Percentiles rank a stretch among this genome's conserved stretches.
These are phyloP conservation scores for Calycopis cecrops DNA, from an alignment of 1,140 invertebrate species.

Conservation along the genomic window DNA sequence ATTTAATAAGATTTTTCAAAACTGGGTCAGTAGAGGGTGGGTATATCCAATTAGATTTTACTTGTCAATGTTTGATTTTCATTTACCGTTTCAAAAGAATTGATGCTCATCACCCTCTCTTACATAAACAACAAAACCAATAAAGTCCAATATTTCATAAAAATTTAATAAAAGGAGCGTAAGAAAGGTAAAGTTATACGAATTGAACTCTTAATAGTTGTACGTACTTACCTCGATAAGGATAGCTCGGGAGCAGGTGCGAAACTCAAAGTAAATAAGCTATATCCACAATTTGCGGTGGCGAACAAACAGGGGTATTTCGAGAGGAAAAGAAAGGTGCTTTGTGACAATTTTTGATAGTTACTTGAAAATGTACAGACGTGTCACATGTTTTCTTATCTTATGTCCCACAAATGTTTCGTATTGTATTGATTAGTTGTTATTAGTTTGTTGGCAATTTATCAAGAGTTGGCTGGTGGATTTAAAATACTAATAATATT, in stretches of 20 bases:
- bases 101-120: too few relatives aligned
- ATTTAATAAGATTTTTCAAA: too few relatives aligned
- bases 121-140: background rate
- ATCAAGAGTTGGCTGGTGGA: too few relatives aligned
- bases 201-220: slow-evolving; percentile 10
- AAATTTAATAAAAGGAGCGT: background rate
- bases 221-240: slow-evolving; percentile 4
- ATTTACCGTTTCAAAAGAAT: too few relatives aligned
- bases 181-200: background rate
- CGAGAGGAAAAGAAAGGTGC: slow-evolving; percentile 5
- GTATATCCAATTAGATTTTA: too few relatives aligned
- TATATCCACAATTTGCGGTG: slow-evolving; percentile 36
- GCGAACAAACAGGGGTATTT: slow-evolving; percentile 24
- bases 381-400: background rate
- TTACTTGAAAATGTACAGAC: slow-evolving; percentile 1
- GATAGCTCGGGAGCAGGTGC: slow-evolving; percentile 31
- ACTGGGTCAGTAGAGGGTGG: too few relatives aligned
- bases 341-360: slow-evolving; percentile 13
- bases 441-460: too few relatives aligned
- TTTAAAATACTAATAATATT: too few relatives aligned
- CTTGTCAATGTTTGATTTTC: too few relatives aligned
- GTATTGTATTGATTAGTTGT: too few relatives aligned
- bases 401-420: too few relatives aligned
- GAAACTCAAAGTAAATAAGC: slow-evolving; percentile 39
- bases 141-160: background rate